phyloP scores from a whole-genome alignment of 1,140 invertebrate species.

The Paralvinella palmiformis region DNA sequence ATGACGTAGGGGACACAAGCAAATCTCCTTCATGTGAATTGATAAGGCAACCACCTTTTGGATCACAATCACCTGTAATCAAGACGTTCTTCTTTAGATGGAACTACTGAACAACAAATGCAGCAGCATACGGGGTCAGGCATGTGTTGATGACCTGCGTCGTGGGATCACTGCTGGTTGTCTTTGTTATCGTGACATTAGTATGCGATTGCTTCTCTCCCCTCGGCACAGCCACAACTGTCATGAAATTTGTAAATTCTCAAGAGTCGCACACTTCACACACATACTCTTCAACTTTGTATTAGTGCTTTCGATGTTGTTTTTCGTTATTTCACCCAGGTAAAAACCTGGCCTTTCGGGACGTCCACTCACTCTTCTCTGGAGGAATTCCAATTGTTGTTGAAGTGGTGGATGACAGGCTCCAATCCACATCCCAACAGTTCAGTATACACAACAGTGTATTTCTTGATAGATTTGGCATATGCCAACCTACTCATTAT shows the following conservation, averaged over 20 bases:
- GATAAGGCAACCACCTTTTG: background rate
- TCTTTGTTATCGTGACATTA: background rate
- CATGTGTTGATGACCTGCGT: too few species aligned
- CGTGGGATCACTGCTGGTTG: background rate
- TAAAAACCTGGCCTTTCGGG: background rate
- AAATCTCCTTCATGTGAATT: background rate
- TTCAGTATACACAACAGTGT: background rate
- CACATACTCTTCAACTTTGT: background rate
- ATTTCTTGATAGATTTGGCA: background rate
- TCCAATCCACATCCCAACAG: background rate
- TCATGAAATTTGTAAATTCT: background rate
- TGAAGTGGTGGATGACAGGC: background rate
- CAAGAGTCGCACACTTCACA: background rate
- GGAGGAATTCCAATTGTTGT: background rate
- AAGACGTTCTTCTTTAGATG: background rate
- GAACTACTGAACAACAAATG: background rate
- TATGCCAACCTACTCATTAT: background rate
- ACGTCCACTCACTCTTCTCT: too few species aligned
- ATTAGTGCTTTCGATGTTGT: background rate
- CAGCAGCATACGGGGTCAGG: constrained; percentile 1
- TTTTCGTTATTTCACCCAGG: background rate
- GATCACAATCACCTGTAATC: background rate
- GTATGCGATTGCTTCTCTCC: background rate
- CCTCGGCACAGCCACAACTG: background rate
- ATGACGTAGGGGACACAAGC: too few species aligned